phyloP scores from a whole-genome alignment of 2,113 vertebrate genomes.

The Stomatorhinus ivindoensis region DNA sequence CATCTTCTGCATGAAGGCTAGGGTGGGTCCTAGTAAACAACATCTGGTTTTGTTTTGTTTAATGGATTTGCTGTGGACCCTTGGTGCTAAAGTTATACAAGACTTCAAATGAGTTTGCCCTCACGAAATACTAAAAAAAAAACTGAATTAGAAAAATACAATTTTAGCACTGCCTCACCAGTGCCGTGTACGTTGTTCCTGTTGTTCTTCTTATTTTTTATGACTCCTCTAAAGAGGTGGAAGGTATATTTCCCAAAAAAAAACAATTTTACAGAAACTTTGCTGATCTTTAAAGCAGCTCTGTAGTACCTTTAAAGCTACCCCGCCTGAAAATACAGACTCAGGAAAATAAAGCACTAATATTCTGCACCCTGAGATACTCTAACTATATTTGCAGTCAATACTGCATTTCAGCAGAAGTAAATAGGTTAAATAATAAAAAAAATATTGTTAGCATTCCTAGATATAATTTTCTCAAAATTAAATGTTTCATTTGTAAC shows the following conservation, averaged over 20 bases:
- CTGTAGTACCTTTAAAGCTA: neutral
- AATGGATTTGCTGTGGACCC: neutral
- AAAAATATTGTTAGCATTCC: neutral
- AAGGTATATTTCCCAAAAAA: neutral
- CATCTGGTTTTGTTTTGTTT: conserved; percentile 2
- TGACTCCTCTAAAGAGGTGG: neutral
- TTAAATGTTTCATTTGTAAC: neutral
- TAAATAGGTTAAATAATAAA: neutral
- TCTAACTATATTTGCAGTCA: neutral
- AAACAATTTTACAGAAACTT: neutral
- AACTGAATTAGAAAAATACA: neutral
- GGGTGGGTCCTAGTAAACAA: neutral
- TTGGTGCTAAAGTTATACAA: neutral
- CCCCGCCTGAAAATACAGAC: neutral
- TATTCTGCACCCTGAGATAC: neutral
- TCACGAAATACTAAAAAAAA: neutral
- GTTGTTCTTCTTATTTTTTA: neutral
- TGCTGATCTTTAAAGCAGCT: conserved; percentile 1
- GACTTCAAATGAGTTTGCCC: neutral
- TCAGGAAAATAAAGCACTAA: neutral
- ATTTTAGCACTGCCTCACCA: neutral
- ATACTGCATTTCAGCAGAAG: neutral
- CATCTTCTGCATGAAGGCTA: neutral
- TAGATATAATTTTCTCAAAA: neutral
- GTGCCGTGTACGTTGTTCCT: neutral